Evolutionary conservation across 1,140 invertebrate species (phyloP).

Genomic region (Nephila pilipes): DNA sequence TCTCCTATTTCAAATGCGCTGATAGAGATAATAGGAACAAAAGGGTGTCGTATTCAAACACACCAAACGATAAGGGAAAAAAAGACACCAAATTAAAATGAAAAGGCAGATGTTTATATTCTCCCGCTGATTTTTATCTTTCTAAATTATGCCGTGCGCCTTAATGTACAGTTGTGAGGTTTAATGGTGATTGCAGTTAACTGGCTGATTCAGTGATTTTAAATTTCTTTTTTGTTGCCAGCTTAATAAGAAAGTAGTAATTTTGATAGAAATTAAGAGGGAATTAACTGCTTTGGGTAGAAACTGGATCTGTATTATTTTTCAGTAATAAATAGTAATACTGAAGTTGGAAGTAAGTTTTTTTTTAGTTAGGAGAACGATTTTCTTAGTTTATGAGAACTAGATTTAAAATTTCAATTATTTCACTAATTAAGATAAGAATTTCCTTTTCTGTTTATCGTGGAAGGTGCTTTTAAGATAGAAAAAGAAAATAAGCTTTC

Average conservation of each 20-base stretch:
- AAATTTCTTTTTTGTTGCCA: background rate
- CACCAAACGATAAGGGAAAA: conserved; percentile 34
- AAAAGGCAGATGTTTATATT: background rate
- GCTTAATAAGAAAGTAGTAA: background rate
- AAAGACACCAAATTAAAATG: background rate
- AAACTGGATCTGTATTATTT: conserved; percentile 11
- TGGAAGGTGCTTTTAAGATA: background rate
- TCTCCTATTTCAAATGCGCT: background rate
- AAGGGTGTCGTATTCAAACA: background rate
- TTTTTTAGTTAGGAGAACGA: background rate
- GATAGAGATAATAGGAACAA: background rate
- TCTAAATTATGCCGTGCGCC: background rate
- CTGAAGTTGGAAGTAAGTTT: background rate
- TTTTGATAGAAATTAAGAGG: conserved; percentile 26
- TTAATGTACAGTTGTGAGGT: background rate
- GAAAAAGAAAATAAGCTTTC: background rate
- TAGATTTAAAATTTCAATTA: background rate
- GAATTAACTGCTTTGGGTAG: background rate
- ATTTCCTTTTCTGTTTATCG: background rate
- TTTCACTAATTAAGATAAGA: background rate
- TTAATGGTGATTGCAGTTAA: conserved; percentile 1
- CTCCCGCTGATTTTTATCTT: conserved; percentile 39
- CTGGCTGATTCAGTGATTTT: background rate
- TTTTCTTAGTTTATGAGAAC: background rate
- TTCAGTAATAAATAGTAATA: background rate